phyloP scores from a whole-genome alignment of 2,888 invertebrate species.

The Nipponacmea schrenckii region DNA sequence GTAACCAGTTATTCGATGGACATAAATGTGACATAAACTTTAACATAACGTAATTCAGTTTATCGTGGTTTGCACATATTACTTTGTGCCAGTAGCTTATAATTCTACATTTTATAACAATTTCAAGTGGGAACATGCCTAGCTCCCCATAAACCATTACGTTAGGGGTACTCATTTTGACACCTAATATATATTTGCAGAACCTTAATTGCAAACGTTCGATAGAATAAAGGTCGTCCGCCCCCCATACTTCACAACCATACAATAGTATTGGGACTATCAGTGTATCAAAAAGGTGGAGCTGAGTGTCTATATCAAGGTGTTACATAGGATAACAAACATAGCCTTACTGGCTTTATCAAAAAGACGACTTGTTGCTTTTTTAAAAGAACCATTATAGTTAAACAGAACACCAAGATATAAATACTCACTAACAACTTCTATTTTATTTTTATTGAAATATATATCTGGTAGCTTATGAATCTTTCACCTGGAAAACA shows the following conservation, averaged over 20 bases:
- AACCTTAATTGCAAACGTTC: conserved; percentile 12
- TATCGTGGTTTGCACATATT: not conserved
- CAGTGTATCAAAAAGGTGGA: conserved; percentile 13
- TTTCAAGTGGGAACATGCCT: not conserved
- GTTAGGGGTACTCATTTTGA: not conserved
- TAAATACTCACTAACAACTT: conserved; percentile 6
- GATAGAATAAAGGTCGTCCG: not conserved
- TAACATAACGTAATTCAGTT: not conserved
- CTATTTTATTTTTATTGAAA: not conserved
- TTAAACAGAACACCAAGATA: not conserved
- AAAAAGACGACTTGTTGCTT: not conserved
- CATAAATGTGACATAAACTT: not conserved
- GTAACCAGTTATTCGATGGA: not conserved
- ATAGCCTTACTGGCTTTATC: conserved; percentile 15
- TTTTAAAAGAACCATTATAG: not conserved
- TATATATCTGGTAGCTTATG: not conserved
- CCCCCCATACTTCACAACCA: conserved; percentile 18
- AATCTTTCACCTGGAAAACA: conserved; percentile 22
- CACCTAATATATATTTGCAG: not conserved
- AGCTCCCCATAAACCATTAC: not conserved
- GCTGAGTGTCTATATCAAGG: conserved; percentile 9
- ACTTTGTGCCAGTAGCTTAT: not conserved
- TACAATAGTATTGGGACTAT: not conserved
- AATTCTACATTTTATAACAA: not conserved
- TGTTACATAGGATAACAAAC: conserved; percentile 5